phyloP scores from a whole-genome alignment of 1,140 invertebrate genomes.

The Pemphigus obesinymphae region DNA sequence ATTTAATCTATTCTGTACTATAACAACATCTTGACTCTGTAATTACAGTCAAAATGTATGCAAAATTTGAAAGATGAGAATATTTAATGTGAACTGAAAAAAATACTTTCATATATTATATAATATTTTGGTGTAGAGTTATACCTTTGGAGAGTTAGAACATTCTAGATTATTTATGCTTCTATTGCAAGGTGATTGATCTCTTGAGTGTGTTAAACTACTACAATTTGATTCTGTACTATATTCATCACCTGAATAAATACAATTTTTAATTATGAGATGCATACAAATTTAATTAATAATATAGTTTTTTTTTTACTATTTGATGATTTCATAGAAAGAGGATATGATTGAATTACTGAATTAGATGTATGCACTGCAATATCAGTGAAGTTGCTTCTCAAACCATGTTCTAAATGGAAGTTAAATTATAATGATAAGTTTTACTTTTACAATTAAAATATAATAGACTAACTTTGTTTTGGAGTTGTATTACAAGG shows the following conservation, averaged over 20 bases:
- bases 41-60: no score
- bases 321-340: conserved; percentile 1
- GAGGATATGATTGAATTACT: neutral
- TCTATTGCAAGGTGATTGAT: neutral
- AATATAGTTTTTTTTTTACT: neutral
- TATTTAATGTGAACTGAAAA: no score
- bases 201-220: neutral
- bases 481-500: conserved; percentile 10
- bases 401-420: conserved; percentile 14
- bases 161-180: neutral
- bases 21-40: no score
- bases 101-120: no score
- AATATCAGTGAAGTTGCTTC: neutral
- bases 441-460: neutral
- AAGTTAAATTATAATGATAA: neutral
- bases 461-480: neutral
- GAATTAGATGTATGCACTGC: conserved; percentile 3
- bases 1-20: no score
- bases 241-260: conserved; percentile 14
- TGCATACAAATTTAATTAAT: neutral
- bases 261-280: neutral
- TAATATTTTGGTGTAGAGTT: no score
- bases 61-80: no score
- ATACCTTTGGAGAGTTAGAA: conserved; percentile 10
- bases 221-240: conserved; percentile 22